Evolutionary conservation across 2,797 vertebrate species (phyloP), one percentile per base, ranked within the genome.

Genomic region (Lophotriccus pileatus): DNA sequence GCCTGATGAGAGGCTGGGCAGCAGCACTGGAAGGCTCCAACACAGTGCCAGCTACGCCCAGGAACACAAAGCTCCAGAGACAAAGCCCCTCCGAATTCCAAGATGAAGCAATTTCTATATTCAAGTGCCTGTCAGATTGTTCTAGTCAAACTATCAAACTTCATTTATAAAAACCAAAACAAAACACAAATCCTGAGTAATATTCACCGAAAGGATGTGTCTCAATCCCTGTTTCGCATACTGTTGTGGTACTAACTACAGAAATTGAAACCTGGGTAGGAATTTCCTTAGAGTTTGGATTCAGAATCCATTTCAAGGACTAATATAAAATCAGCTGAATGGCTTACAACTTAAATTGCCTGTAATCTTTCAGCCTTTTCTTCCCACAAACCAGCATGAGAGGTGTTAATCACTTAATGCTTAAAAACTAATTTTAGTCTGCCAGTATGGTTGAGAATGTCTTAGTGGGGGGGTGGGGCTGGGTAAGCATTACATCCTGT

Each of bases 41-140:
- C 0, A 0, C 23, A 21, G 30, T 1, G 4, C 14, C 36, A 47
- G n/a, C 63, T 60, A 5, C 1, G 0, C 64, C 17, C 34, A 32
- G 34, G 41, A 80, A 43, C 13, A 18, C 32, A 62, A 50, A 91
- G 21, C 10, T 27, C 49, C 36, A 4, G 0, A 1, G 20, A 28
- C 10, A 43, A 24, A 75, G 67, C 13, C 14, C 12, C 32, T 56
- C 39, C 14, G 3, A 34, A 73, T 5, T 15, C 30, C 4, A 4
- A 59, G 28, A 27, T 18, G 11, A 79, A 37, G 19, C 30, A 30
- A 37, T 17, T 73, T 46, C 37, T 25, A 2, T 24, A 47, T 44
- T 28, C 36, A 55, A 62, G 9, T 3, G 4, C 44, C 59, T 20
- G 20, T 5, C 47, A 37, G 7, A 19, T 69, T 16, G 28, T 70